Evolutionary conservation across 2,888 invertebrate genomes (phyloP).

Genomic region (Alloscopus bannaensis): DNA sequence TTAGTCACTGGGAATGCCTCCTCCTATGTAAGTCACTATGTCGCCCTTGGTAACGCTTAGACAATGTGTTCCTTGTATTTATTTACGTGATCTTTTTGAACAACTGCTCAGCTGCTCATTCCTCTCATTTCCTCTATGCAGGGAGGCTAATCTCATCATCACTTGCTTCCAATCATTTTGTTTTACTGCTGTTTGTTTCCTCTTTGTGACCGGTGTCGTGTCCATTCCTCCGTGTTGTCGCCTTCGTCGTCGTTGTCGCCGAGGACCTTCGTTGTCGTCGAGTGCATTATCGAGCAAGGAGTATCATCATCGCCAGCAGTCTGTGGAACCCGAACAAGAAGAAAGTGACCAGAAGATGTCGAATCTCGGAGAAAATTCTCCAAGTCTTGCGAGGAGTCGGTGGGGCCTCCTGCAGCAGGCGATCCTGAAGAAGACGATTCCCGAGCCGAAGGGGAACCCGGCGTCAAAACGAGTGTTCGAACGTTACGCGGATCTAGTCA

Average conservation of each 20-base stretch:
- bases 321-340: no score
- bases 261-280: neutral
- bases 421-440: constrained; percentile 62
- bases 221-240: no score
- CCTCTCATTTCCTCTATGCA: constrained; percentile 1
- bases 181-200: constrained; percentile 19
- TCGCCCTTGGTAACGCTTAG: no score
- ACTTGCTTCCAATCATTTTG: constrained; percentile 29
- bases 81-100: neutral
- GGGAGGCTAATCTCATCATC: constrained; percentile 8
- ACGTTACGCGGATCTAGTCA: constrained; percentile 54
- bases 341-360: no score
- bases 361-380: constrained; percentile 21
- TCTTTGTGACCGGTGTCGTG: no score
- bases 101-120: neutral
- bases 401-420: constrained; percentile 63
- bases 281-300: no score
- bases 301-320: constrained; percentile 22
- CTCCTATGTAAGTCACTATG: constrained; percentile 14
- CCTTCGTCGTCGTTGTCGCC: no score
- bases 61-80: no score
- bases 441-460: constrained; percentile 62
- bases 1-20: constrained; percentile 39
- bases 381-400: constrained; percentile 55
- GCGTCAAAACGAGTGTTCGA: constrained; percentile 64